phyloP scores from a whole-genome alignment of 2,797 vertebrate species.

The Pseudopleuronectes americanus region DNA sequence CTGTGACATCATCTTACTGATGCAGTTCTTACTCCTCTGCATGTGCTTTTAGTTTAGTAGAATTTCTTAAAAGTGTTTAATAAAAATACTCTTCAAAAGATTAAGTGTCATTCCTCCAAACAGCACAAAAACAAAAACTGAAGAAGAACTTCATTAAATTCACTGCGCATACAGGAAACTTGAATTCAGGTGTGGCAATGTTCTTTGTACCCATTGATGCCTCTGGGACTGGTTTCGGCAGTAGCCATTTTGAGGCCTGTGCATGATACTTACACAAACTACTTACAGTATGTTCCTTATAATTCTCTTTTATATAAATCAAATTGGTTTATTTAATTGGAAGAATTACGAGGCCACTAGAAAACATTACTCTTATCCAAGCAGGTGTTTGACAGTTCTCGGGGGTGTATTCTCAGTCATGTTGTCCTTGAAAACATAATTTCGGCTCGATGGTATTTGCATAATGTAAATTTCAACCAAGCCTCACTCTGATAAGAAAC shows the following conservation, averaged over 20 bases:
- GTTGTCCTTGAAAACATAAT: not conserved
- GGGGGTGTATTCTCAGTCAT: not conserved
- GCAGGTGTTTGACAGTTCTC: not conserved
- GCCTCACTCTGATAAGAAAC: not conserved
- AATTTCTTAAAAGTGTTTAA: constrained; percentile 64
- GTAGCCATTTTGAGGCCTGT: constrained; percentile 7
- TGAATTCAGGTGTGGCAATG: not conserved
- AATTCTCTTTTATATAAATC: not conserved
- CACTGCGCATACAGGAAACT: not conserved
- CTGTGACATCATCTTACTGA: constrained; percentile 44
- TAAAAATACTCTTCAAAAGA: constrained; percentile 66
- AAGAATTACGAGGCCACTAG: not conserved
- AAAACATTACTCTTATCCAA: not conserved
- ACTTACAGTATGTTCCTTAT: not conserved
- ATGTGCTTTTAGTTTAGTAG: constrained; percentile 62
- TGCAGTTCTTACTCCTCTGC: constrained; percentile 58
- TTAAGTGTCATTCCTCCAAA: constrained; percentile 7
- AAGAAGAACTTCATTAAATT: not conserved
- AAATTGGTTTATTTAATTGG: not conserved
- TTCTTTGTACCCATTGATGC: not conserved
- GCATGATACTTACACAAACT: not conserved
- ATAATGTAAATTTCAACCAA: not conserved
- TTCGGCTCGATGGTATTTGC: constrained; percentile 2
- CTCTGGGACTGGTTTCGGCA: not conserved
- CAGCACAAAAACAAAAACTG: not conserved